Evolutionary conservation across 2,113 vertebrate genomes (phyloP).

Genomic region (Dipodomys merriami): DNA sequence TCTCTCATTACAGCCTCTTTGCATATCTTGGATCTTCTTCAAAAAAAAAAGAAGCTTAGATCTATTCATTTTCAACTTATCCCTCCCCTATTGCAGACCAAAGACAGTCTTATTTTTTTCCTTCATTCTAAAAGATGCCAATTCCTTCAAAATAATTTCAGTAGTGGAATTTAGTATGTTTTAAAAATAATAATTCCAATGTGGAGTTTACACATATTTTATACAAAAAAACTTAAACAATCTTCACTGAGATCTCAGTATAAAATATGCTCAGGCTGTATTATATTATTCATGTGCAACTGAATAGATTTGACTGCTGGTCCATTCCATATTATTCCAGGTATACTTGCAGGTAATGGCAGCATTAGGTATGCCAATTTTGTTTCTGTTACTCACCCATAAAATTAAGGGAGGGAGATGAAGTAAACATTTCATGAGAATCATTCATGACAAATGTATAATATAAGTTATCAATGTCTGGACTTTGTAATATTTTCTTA

Average conservation of each 20-base stretch:
- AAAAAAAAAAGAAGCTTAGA: constrained; percentile 22
- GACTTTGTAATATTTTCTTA: background rate
- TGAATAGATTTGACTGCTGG: constrained; percentile 9
- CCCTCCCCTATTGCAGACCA: constrained; percentile 26
- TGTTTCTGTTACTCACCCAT: background rate
- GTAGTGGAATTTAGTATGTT: background rate
- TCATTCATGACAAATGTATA: background rate
- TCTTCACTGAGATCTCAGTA: background rate
- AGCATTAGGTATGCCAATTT: background rate
- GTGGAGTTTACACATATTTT: background rate
- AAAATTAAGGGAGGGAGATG: background rate
- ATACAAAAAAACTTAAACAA: background rate
- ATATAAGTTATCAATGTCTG: background rate
- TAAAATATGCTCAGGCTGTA: background rate
- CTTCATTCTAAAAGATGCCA: constrained; percentile 2
- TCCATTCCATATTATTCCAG: background rate
- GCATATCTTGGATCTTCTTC: constrained; percentile 55
- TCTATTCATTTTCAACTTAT: constrained; percentile 48
- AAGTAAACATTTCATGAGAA: background rate
- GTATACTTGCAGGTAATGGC: background rate
- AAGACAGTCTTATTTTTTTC: background rate
- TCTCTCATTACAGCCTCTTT: background rate
- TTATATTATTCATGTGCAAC: constrained; percentile 31
- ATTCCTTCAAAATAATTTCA: constrained; percentile 46
- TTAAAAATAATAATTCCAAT: background rate